phyloP scores from a whole-genome alignment of 2,888 invertebrate species.

The Hirtodrosophila trivittata region DNA sequence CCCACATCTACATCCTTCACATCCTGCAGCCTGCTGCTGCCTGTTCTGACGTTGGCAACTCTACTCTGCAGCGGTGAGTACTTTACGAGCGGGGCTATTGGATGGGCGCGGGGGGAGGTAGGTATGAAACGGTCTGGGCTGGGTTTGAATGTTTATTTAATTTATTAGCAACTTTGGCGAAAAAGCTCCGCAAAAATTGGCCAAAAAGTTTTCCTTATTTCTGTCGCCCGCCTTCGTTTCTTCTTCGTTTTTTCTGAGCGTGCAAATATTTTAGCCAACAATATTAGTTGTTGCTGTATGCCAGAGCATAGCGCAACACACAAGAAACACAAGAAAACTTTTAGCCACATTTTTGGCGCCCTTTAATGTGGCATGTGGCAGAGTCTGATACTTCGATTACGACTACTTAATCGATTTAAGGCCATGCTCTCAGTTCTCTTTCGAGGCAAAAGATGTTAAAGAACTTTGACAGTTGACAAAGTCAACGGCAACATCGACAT shows the following conservation, averaged over 20 bases:
- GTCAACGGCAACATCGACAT: conserved; percentile 14
- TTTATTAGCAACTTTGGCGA: conserved; percentile 65
- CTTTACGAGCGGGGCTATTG: conserved; percentile 4
- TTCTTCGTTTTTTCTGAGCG: conserved; percentile 3
- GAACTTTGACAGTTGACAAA: conserved; percentile 53
- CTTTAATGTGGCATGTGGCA: conserved; percentile 34
- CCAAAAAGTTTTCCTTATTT: conserved; percentile 44
- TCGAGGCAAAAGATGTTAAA: conserved; percentile 23
- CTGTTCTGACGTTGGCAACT: conserved; percentile 25
- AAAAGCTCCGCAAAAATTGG: conserved; percentile 50
- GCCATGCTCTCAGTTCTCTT: conserved; percentile 28
- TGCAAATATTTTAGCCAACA: conserved; percentile 59
- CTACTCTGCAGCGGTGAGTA: conserved; percentile 53
- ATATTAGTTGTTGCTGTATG: conserved; percentile 44
- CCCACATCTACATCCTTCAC: conserved; percentile 11
- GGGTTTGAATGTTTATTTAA: conserved; percentile 60
- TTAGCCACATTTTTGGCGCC: conserved; percentile 51
- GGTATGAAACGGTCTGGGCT: conserved; percentile 5
- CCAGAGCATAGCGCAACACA: conserved; percentile 7
- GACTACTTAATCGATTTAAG: conserved; percentile 59
- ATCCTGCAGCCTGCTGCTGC: conserved; percentile 34
- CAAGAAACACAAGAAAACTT: conserved; percentile 12
- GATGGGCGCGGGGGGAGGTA: not conserved
- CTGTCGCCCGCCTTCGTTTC: conserved; percentile 1
- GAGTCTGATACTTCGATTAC: conserved; percentile 50